Evolutionary conservation across 2,113 vertebrate species (phyloP), one percentile per base, ranked within the genome.

Genomic region (Vulpes ferrilata): DNA sequence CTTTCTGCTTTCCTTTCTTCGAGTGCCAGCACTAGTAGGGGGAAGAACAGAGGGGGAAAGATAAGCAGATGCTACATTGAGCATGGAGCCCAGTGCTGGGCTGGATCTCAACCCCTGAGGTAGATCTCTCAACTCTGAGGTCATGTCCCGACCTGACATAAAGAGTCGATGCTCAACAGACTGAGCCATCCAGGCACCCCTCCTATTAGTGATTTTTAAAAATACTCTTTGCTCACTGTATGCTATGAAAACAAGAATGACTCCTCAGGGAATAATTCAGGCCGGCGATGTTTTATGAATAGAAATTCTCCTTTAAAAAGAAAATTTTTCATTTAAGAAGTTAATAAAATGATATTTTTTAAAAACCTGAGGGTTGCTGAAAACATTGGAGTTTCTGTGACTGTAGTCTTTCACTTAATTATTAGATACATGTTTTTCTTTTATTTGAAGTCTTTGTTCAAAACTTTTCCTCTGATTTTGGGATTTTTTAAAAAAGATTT

Each of bases 381-480:
- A 88, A 97, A 80, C 38, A 62, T 15, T 87, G 51, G 8, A 10
- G 23, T 65, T 30, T 60, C 60, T 71, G 79, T 64, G 15, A 88
- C 30, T 85, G 2, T 93, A 57, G 35, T 51, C 67, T 97, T 91
- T 90, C 5, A 82, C 30, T 80, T 74, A 84, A 60, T 96, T 95
- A 17, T 16, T 1, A 95, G n/a, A 35, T 60, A 17, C 6, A 22
- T 4, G 62, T 2, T 35, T 85, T 88, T 93, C 7, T 95, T 95
- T 91, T 57, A 57, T 25, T 85, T 65, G 35, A 22, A 87, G 48
- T 90, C 32, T 94, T 82, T 86, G 25, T 80, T 81, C 35, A 78
- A 11, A 95, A 53, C 12, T 71, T 91, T 78, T 19, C 13, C 30
- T 65, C n/a, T 4, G 9, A 76, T 64, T 85, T 92, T 86, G 71